Evolutionary conservation across 2,797 vertebrate genomes (phyloP), one percentile per base, ranked within the genome.

Genomic region (Premnoplex brunnescens): DNA sequence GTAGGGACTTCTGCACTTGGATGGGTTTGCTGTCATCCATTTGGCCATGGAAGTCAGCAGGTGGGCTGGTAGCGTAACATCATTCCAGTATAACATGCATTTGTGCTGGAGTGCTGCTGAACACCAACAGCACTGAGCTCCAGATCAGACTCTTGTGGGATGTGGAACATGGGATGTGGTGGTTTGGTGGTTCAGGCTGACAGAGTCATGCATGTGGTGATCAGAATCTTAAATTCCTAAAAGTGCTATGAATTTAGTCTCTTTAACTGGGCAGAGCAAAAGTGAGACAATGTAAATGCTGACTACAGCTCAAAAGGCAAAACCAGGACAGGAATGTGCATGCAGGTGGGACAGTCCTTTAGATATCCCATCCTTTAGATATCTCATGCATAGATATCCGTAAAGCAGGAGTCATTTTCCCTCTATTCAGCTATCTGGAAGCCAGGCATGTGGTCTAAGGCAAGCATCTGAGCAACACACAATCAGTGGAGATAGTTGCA

Each of bases 121-220:
- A 49, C 41, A 56, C 17, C 55, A 41, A 37, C 37, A 73, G 49
- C 51, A 19, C 72, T 56, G 46, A 85, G 12, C 60, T 51, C 43
- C 36, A 46, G 20, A 24, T 48, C 1, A 2, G 14, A 41, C 46
- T 49, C 14, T 60, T 0, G 0, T 22, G 24, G 37, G 27, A 9
- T 62, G 41, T 32, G 24, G 46, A 73, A 39, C 6, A 4, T 7
- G 14, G 20, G 14, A 34, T 17, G 4, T 74, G 32, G 24, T 46
- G 43, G 11, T 59, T 63, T 74, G 69, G 36, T 85, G 68, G 14
- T 74, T 91, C 39, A 75, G 52, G 43, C 28, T 79, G 74, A 75
- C 19, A 78, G 12, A 48, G 41, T 22, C 13, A 1, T n/a, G 23
- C n/a, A 6, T 22, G 7, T 58, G 43, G 2, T 73, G 39, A 7